A percentile compares a stretch with the other conserved stretches of the same genome.
phyloP scores from a whole-genome alignment of 1,140 invertebrate species.

The Psix sp. region DNA sequence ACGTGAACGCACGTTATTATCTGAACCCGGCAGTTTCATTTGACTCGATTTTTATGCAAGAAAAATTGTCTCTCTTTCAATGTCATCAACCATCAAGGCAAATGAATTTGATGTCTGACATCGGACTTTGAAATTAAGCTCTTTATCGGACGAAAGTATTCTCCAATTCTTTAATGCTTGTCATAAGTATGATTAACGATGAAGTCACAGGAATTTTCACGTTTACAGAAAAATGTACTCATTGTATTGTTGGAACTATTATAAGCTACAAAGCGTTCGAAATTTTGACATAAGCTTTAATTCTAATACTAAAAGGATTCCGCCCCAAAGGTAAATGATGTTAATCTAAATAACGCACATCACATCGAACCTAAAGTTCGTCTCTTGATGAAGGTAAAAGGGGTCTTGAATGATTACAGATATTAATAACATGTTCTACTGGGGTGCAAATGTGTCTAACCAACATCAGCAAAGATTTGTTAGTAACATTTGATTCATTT shows the following conservation, averaged over 20 bases:
- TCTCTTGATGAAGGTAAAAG: constrained; percentile 75
- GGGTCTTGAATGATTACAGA: constrained; percentile 77
- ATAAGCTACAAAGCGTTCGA: too few relatives aligned
- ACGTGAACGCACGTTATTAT: constrained; percentile 41
- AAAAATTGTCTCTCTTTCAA: constrained; percentile 44
- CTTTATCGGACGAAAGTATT: constrained; percentile 44
- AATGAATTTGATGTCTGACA: constrained; percentile 34
- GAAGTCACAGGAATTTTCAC: constrained; percentile 12
- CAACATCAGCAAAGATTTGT: constrained; percentile 20
- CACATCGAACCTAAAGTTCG: constrained; percentile 61
- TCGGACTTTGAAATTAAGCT: constrained; percentile 33
- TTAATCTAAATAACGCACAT: constrained; percentile 75
- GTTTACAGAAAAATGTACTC: not conserved
- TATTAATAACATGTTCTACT: constrained; percentile 71
- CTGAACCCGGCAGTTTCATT: constrained; percentile 27
- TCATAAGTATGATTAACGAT: constrained; percentile 39
- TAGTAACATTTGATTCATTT: too few relatives aligned
- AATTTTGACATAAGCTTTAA: constrained; percentile 24
- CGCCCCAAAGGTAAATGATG: constrained; percentile 67
- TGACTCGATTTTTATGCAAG: too few relatives aligned
- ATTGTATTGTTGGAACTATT: not conserved
- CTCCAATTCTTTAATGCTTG: constrained; percentile 37
- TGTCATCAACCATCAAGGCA: constrained; percentile 22
- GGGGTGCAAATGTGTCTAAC: constrained; percentile 42
- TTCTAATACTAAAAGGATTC: constrained; percentile 67